Evolutionary conservation across 1,140 invertebrate species (phyloP).

Genomic region (Leptestheria dahalacensis): DNA sequence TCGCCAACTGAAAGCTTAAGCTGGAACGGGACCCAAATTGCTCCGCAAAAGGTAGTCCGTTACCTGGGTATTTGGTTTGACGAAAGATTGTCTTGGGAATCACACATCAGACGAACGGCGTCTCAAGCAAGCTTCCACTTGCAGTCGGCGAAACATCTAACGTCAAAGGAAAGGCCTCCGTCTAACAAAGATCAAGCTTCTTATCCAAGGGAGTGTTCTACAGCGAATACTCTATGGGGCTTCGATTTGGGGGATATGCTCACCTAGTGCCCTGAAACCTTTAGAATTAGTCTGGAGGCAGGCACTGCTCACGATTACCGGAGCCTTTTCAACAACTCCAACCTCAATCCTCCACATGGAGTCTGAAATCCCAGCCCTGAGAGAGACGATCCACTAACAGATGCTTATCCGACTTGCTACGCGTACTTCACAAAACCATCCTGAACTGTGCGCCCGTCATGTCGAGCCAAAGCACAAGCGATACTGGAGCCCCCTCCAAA

Average conservation of each 20-base stretch:
- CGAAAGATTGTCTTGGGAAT: too few relatives aligned
- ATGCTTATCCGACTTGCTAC: neutral
- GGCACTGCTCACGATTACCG: neutral
- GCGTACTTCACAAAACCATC: neutral
- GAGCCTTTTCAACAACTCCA: neutral
- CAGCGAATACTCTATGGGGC: neutral
- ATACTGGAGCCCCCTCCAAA: neutral
- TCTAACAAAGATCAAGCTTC: too few relatives aligned
- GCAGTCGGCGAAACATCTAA: too few relatives aligned
- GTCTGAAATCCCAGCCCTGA: neutral
- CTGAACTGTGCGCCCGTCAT: neutral
- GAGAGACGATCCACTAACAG: neutral
- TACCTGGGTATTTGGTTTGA: too few relatives aligned
- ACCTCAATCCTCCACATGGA: neutral
- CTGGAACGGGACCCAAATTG: too few relatives aligned
- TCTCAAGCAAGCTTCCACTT: too few relatives aligned
- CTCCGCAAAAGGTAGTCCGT: too few relatives aligned
- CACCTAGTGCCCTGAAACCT: neutral
- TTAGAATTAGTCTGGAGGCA: neutral
- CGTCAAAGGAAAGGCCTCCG: too few relatives aligned
- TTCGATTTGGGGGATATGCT: neutral
- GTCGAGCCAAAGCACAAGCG: neutral
- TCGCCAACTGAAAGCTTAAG: too few relatives aligned
- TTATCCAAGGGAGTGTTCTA: too few relatives aligned
- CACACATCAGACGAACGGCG: too few relatives aligned